These are phyloP conservation scores for Neoscelio sp. DNA, from an alignment of 2,888 invertebrate genomes.

Conservation along the genomic window DNA sequence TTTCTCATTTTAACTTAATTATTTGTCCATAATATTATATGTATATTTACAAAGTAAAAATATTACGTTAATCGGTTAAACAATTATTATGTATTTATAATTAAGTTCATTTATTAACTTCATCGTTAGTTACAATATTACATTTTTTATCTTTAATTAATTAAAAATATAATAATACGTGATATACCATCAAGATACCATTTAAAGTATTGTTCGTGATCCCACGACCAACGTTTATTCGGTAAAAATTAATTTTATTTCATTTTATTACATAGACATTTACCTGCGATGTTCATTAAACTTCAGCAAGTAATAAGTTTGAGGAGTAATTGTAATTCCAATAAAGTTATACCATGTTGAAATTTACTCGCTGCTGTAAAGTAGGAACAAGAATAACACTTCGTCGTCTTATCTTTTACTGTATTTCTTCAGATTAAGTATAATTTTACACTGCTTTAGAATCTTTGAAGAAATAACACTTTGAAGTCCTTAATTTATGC, in stretches of 20 bases:
- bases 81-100: too few species aligned
- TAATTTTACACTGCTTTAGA: conserved; percentile 54
- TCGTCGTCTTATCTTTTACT: conserved; percentile 50
- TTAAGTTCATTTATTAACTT: too few species aligned
- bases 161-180: too few species aligned
- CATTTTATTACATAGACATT: conserved; percentile 22
- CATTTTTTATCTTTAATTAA: too few species aligned
- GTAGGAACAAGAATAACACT: conserved; percentile 62
- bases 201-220: too few species aligned
- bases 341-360: conserved; percentile 54
- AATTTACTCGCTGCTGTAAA: conserved; percentile 41
- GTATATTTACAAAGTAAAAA: too few species aligned
- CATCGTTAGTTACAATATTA: too few species aligned
- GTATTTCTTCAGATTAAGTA: conserved; percentile 62
- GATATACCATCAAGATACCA: too few species aligned
- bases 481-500: conserved; percentile 49
- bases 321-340: conserved; percentile 44
- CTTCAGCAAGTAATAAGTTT: conserved; percentile 47
- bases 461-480: conserved; percentile 51
- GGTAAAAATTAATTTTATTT: conserved; percentile 30
- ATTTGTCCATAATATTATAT: too few species aligned
- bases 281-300: conserved; percentile 38
- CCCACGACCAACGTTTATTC: too few species aligned
- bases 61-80: too few species aligned
- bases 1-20: too few species aligned